Conservation (phyloP, 2,888 invertebrate species). For the Melikaiella ostensackeni region DNA sequence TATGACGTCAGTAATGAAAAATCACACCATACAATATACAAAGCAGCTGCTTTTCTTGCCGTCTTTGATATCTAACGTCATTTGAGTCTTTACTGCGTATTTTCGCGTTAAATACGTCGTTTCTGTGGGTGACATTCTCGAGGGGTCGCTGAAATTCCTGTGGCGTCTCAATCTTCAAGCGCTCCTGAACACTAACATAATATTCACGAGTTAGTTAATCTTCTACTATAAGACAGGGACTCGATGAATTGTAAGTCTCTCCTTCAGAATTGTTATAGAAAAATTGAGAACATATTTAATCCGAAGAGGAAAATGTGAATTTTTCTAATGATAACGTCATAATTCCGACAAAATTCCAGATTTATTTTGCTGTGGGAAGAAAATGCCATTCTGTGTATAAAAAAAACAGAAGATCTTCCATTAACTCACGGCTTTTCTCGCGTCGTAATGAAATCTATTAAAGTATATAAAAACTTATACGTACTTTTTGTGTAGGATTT, state of each 20-base stretch:
- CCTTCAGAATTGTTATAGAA: background rate
- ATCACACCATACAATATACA: background rate
- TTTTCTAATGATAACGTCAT: background rate
- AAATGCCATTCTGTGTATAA: no score
- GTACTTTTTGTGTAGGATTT: no score
- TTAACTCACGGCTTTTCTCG: no score
- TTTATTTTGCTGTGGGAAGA: no score
- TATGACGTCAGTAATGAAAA: background rate
- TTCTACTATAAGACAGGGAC: no score
- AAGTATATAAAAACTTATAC: no score
- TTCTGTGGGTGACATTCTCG: slow-evolving; percentile 45
- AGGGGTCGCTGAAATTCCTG: slow-evolving; percentile 46
- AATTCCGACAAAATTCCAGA: no score
- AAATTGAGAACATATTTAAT: background rate
- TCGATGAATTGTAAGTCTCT: no score
- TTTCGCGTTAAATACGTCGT: slow-evolving; percentile 46
- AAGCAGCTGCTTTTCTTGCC: background rate
- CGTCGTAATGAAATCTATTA: no score
- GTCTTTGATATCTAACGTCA: no score
- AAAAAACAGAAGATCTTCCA: background rate
- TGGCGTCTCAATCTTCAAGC: slow-evolving; percentile 53
- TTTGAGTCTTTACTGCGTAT: slow-evolving; percentile 32
- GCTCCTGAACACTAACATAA: slow-evolving; percentile 47
- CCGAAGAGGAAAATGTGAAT: background rate
- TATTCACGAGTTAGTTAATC: slow-evolving; percentile 52